These are phyloP conservation scores for Tortrix viridana DNA, from an alignment of 2,888 invertebrate genomes.

Conservation along the genomic window DNA sequence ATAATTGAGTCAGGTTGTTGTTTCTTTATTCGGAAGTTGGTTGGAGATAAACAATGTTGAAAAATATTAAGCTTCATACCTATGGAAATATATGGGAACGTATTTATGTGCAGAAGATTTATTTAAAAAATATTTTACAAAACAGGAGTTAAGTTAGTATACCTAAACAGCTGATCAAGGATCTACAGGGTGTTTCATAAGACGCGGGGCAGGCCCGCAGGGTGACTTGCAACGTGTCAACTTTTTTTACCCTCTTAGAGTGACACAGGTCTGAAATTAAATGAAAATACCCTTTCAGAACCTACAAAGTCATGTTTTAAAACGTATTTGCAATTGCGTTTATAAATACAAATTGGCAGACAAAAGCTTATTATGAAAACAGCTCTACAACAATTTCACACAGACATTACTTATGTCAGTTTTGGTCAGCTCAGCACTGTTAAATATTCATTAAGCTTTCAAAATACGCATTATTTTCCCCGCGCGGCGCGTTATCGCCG, in stretches of 20 bases:
- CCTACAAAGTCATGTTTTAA: neutral
- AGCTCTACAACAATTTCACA: constrained; percentile 38
- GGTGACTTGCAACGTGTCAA: constrained; percentile 3
- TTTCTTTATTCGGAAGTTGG: no score
- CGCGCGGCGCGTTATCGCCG: constrained; percentile 54
- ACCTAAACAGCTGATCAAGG: neutral
- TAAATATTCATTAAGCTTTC: constrained; percentile 39
- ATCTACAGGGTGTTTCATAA: constrained; percentile 10
- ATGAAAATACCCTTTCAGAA: neutral
- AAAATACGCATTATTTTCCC: constrained; percentile 46
- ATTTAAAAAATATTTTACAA: no score
- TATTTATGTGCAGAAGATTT: no score
- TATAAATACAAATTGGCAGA: constrained; percentile 27
- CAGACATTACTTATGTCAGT: constrained; percentile 37
- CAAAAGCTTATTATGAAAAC: constrained; percentile 35
- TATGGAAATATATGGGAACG: no score
- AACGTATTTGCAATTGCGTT: constrained; percentile 2
- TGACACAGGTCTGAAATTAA: neutral
- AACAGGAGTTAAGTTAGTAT: no score
- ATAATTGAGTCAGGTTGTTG: no score
- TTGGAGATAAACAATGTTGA: no score
- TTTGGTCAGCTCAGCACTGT: constrained; percentile 38
- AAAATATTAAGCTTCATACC: no score
- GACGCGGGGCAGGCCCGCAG: neutral
- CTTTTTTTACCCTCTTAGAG: constrained; percentile 4